Evolutionary conservation across 2,888 invertebrate species (phyloP).

Genomic region (Protodeltote pygarga): DNA sequence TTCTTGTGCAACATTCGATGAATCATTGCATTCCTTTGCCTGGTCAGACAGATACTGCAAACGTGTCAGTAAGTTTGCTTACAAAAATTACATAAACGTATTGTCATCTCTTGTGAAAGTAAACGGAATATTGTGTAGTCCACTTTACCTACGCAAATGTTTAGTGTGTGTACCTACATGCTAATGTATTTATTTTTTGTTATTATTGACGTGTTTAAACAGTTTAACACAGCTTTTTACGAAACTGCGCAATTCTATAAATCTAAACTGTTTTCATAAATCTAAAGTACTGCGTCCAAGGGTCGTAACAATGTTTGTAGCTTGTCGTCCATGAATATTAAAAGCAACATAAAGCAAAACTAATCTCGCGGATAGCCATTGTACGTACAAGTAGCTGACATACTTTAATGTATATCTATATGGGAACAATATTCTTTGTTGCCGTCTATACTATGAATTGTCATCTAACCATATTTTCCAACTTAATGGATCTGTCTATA

Average conservation of each 20-base stretch:
- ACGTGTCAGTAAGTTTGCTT: slow-evolving; percentile 25
- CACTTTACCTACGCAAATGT: not conserved
- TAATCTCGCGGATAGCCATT: slow-evolving; percentile 19
- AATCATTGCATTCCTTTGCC: slow-evolving; percentile 42
- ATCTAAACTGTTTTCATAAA: not conserved
- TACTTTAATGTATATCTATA: slow-evolving; percentile 35
- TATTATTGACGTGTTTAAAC: not conserved
- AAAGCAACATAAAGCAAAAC: slow-evolving; percentile 36
- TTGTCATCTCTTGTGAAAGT: slow-evolving; percentile 31
- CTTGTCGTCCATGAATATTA: slow-evolving; percentile 21
- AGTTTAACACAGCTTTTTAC: not conserved
- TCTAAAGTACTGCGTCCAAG: slow-evolving; percentile 5
- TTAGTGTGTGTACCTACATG: not conserved
- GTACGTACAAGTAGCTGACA: slow-evolving; percentile 20
- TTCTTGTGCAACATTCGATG: slow-evolving; percentile 25
- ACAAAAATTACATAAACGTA: slow-evolving; percentile 40
- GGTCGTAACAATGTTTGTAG: slow-evolving; percentile 4
- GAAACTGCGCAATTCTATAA: not conserved
- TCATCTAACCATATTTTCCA: too few species aligned
- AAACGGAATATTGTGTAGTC: slow-evolving; percentile 14
- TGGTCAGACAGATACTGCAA: slow-evolving; percentile 43
- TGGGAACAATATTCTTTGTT: too few species aligned
- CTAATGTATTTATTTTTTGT: not conserved
- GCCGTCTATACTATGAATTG: too few species aligned
- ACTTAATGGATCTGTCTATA: too few species aligned